Conservation (phyloP, 1,140 invertebrate genomes). For the Anthonomus grandis region DNA sequence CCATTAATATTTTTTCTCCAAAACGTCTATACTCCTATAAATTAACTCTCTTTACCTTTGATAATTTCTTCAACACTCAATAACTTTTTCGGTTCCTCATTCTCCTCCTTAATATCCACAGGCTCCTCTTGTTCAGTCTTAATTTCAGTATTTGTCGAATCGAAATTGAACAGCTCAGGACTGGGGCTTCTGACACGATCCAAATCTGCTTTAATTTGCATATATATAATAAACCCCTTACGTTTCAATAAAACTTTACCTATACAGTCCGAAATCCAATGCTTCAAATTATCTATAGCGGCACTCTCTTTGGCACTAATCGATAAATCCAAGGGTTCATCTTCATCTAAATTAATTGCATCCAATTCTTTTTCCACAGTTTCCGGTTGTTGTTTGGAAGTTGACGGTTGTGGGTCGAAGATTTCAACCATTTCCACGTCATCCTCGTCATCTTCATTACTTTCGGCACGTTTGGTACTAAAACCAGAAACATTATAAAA, state of each 20-base stretch:
- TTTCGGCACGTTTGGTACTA: too few relatives aligned
- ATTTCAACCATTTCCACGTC: background rate
- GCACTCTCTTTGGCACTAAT: slow-evolving; percentile 5
- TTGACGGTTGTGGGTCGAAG: too few relatives aligned
- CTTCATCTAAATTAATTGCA: slow-evolving; percentile 10
- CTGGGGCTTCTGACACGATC: slow-evolving; percentile 28
- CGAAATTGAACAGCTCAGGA: slow-evolving; percentile 25
- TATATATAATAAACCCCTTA: too few relatives aligned
- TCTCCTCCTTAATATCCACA: background rate
- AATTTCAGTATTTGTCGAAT: slow-evolving; percentile 1
- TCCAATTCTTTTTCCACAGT: background rate
- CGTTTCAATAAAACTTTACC: too few relatives aligned
- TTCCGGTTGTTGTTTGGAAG: slow-evolving; percentile 6
- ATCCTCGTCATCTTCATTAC: slow-evolving; percentile 8
- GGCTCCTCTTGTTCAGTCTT: background rate
- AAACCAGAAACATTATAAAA: too few relatives aligned
- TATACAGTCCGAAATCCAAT: slow-evolving; percentile 31
- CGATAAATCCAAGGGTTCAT: slow-evolving; percentile 20
- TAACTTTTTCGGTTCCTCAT: background rate
- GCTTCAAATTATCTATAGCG: slow-evolving; percentile 25
- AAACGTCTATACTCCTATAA: too few relatives aligned
- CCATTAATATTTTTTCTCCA: too few relatives aligned
- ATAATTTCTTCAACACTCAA: slow-evolving; percentile 30
- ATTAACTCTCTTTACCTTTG: slow-evolving; percentile 24
- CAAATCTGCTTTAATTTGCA: too few relatives aligned